Percentiles rank a stretch among this genome's conserved stretches.
phyloP scores from a whole-genome alignment of 2,113 vertebrate species.

The Mus pahari region DNA sequence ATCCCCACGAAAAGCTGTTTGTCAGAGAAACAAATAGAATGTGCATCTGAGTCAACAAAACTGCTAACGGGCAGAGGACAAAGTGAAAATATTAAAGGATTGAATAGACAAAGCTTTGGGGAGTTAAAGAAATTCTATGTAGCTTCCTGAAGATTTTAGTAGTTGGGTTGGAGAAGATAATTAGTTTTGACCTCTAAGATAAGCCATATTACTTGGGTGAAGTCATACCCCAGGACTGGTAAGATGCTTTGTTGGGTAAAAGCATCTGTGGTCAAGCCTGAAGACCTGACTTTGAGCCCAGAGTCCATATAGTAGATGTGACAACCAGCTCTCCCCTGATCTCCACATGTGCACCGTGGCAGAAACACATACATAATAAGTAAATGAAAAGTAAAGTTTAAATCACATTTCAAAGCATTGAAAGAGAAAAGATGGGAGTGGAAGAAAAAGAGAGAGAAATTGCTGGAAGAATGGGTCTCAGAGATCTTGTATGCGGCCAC shows the following conservation, averaged over 20 bases:
- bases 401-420: not conserved
- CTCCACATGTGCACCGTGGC: not conserved
- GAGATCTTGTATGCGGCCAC: not conserved
- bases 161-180: not conserved
- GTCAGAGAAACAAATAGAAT: constrained; percentile 16
- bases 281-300: not conserved
- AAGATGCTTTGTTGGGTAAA: not conserved
- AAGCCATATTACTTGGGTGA: not conserved
- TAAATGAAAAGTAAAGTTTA: not conserved
- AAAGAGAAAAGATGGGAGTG: not conserved
- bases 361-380: not conserved
- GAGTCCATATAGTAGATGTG: not conserved
- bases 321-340: not conserved
- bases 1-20: not conserved
- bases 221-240: not conserved
- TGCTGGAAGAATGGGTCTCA: not conserved
- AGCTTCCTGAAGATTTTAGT: not conserved
- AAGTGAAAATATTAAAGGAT: not conserved
- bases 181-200: constrained; percentile 11
- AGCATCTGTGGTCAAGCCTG: not conserved
- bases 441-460: not conserved
- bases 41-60: not conserved
- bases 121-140: not conserved
- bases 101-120: not conserved
- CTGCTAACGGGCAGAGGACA: not conserved